Percentiles rank a stretch among this genome's conserved stretches.
Evolutionary conservation across 2,888 invertebrate genomes (phyloP).

Genomic region (Lepidocyrtoides sp.): DNA sequence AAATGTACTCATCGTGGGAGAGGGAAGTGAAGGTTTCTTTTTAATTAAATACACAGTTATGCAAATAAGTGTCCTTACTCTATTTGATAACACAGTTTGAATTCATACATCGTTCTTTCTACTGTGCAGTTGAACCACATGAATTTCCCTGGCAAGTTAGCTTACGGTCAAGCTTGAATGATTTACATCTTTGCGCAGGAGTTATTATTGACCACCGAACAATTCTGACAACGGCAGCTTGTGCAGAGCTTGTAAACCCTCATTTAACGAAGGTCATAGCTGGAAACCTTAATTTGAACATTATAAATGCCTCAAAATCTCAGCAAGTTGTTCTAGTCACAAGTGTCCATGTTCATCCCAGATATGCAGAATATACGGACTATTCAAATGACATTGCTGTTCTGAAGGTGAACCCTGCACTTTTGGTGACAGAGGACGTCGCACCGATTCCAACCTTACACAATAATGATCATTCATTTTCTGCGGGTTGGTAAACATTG

Average conservation of each 20-base stretch:
- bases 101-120: too few relatives aligned
- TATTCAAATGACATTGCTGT: slow-evolving; percentile 77
- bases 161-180: not conserved
- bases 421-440: slow-evolving; percentile 38
- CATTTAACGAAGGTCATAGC: slow-evolving; percentile 23
- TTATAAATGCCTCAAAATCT: not conserved
- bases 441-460: slow-evolving; percentile 30
- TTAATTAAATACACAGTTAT: too few relatives aligned
- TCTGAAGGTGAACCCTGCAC: slow-evolving; percentile 49
- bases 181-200: slow-evolving; percentile 63
- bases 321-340: slow-evolving; percentile 45
- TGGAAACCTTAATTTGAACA: slow-evolving; percentile 62
- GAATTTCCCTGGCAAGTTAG: slow-evolving; percentile 76
- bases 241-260: slow-evolving; percentile 36
- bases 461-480: not conserved
- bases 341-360: slow-evolving; percentile 59
- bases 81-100: too few relatives aligned
- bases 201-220: slow-evolving; percentile 46
- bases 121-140: slow-evolving; percentile 47
- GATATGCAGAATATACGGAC: slow-evolving; percentile 57
- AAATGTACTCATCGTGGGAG: slow-evolving; percentile 37
- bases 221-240: slow-evolving; percentile 59
- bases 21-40: slow-evolving; percentile 41
- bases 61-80: too few relatives aligned
- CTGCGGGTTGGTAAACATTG: not conserved